phyloP scores from a whole-genome alignment of 2,888 invertebrate genomes.

The Caenorhabditis becei region DNA sequence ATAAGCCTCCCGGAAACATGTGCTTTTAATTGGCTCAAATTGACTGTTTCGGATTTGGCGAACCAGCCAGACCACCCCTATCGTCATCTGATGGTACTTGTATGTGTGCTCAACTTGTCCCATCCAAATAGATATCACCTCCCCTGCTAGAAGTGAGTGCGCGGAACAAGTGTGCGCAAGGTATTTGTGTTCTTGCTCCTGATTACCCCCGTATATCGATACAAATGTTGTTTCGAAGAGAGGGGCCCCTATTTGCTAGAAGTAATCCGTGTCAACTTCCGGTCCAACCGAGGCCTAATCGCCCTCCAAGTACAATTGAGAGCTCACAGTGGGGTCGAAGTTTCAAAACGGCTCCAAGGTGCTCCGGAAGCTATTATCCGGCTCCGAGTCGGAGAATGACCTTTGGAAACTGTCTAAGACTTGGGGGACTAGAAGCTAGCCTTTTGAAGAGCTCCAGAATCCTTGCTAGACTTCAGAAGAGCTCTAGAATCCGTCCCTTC shows the following conservation, averaged over 20 bases:
- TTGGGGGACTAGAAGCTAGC: too few species aligned
- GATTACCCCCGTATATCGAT: constrained; percentile 55
- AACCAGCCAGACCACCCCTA: too few species aligned
- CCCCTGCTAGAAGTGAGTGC: constrained; percentile 51
- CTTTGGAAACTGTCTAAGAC: background rate
- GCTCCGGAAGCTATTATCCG: constrained; percentile 49
- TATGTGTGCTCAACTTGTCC: constrained; percentile 49
- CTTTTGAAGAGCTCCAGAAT: too few species aligned
- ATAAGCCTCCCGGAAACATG: constrained; percentile 32
- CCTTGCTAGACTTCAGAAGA: too few species aligned
- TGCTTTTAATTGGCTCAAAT: constrained; percentile 60
- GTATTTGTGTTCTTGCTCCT: constrained; percentile 55
- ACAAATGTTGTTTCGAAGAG: constrained; percentile 41
- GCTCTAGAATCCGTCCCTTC: too few species aligned
- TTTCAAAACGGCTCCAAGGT: constrained; percentile 27
- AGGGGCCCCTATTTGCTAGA: constrained; percentile 27
- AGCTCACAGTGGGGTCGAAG: constrained; percentile 12
- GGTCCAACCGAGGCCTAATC: constrained; percentile 43
- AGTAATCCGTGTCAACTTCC: constrained; percentile 63
- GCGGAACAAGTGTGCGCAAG: constrained; percentile 61
- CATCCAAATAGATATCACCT: constrained; percentile 8
- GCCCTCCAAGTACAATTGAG: constrained; percentile 39
- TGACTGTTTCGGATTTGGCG: too few species aligned
- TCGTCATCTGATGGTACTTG: constrained; percentile 35
- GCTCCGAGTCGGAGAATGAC: constrained; percentile 40